Conservation (phyloP, 2,797 vertebrate genomes). For the Hozukius guyotensis region DNA sequence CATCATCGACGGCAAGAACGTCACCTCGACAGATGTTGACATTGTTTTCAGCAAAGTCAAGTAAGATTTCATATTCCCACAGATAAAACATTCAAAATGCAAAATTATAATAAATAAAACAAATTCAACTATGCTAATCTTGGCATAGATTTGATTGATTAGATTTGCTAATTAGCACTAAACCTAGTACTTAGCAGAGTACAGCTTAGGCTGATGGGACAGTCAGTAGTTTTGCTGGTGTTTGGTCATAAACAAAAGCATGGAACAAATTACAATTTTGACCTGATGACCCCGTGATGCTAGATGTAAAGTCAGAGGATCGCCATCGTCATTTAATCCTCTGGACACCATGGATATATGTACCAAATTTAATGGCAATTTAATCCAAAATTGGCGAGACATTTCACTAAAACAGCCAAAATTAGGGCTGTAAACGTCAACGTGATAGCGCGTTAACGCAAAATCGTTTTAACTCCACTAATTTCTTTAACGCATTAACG, state of each 20-base stretch:
- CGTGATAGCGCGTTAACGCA: too few species aligned
- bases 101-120: neutral
- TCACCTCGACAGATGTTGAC: slow-evolving; percentile 88
- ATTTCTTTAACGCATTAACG: too few species aligned
- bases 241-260: neutral
- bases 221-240: neutral
- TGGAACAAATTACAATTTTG: neutral
- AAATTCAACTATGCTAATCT: neutral
- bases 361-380: neutral
- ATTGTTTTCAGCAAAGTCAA: slow-evolving; percentile 93
- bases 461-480: too few species aligned
- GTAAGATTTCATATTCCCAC: slow-evolving; percentile 69
- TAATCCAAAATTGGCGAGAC: neutral
- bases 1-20: slow-evolving; percentile 85
- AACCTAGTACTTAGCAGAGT: neutral
- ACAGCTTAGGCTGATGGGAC: neutral
- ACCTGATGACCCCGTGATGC: neutral
- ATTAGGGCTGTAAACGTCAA: too few species aligned
- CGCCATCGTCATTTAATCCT: neutral
- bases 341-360: neutral
- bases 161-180: neutral
- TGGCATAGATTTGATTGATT: neutral
- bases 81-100: neutral
- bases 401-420: too few species aligned
- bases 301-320: neutral